These are phyloP conservation scores for Tolypeutes matacus DNA, from an alignment of 2,797 vertebrate genomes.

Conservation along the genomic window DNA sequence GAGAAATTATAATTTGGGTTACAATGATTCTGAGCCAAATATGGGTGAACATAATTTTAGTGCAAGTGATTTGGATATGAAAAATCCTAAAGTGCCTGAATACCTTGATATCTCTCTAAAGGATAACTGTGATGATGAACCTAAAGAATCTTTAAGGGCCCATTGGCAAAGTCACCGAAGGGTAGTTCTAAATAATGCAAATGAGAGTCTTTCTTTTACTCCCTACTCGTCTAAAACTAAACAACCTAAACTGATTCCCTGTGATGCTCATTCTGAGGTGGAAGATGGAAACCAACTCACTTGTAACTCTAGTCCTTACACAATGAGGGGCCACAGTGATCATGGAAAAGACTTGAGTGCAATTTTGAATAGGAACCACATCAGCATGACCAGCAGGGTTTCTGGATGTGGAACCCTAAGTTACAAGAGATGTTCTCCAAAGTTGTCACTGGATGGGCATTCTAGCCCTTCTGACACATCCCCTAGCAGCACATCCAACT, in stretches of 20 bases:
- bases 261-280: constrained; percentile 77
- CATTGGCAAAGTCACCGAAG: constrained; percentile 86
- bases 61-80: constrained; percentile 84
- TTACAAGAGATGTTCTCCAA: constrained; percentile 79
- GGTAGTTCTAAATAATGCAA: constrained; percentile 87
- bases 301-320: constrained; percentile 74
- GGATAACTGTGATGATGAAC: constrained; percentile 84
- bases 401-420: constrained; percentile 84
- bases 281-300: constrained; percentile 73
- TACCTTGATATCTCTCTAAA: constrained; percentile 87
- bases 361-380: constrained; percentile 81
- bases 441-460: constrained; percentile 80
- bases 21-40: constrained; percentile 84
- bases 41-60: constrained; percentile 85
- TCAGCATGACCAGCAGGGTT: constrained; percentile 81
- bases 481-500: constrained; percentile 69
- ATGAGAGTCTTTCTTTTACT: constrained; percentile 89
- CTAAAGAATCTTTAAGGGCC: constrained; percentile 84
- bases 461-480: constrained; percentile 84
- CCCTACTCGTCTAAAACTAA: constrained; percentile 86
- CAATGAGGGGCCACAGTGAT: constrained; percentile 78
- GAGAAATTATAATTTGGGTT: constrained; percentile 90
- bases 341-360: constrained; percentile 78
- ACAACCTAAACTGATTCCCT: constrained; percentile 82
- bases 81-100: constrained; percentile 88